phyloP scores from a whole-genome alignment of 2,797 vertebrate genomes.

The Heteromormyrus szaboi region DNA sequence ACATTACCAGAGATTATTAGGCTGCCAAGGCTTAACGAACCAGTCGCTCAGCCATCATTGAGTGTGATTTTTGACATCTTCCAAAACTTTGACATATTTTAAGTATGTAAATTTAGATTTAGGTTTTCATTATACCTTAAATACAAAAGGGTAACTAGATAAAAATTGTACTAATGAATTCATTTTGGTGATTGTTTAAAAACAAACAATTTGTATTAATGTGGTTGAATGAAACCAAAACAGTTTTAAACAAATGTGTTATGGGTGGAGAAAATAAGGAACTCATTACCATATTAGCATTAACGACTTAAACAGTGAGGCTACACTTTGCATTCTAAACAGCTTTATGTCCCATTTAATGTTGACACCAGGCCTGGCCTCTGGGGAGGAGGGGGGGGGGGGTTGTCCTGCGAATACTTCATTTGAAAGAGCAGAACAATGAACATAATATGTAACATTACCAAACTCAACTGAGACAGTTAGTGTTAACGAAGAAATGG shows the following conservation, averaged over 20 bases:
- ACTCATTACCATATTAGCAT: neutral
- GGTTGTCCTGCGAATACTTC: neutral
- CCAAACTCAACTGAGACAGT: no score
- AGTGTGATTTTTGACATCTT: neutral
- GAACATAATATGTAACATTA: neutral
- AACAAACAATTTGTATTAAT: neutral
- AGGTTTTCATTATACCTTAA: neutral
- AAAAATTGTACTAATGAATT: neutral
- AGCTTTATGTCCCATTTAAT: neutral
- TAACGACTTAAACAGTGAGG: neutral
- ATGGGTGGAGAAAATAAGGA: neutral
- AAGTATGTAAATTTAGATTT: neutral
- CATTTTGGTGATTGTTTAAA: neutral
- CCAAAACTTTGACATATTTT: neutral
- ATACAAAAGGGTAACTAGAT: neutral
- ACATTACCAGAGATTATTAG: neutral
- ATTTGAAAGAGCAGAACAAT: neutral
- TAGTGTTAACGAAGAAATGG: neutral
- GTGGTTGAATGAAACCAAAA: neutral
- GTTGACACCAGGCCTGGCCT: neutral
- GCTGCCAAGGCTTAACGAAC: neutral
- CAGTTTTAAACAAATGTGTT: neutral
- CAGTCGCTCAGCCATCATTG: neutral
- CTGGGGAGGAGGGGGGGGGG: no score
- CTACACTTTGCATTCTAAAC: neutral